These are phyloP conservation scores for Ammospiza maritima DNA, from an alignment of 2,797 vertebrate species.

Conservation along the genomic window DNA sequence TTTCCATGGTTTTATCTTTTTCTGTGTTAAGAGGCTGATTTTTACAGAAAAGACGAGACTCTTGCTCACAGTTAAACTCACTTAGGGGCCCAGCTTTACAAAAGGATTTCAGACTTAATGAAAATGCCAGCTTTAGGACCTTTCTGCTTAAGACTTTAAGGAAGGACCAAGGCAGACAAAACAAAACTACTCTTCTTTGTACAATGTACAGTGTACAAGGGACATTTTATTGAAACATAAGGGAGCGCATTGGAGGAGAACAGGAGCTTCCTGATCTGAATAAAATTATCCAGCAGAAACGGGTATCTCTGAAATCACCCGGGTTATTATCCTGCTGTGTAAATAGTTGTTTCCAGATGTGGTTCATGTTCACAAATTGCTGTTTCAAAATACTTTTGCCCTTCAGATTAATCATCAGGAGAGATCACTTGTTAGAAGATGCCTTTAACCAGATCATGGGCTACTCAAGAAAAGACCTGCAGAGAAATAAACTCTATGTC, in stretches of 20 bases:
- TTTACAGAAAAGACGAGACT: background rate
- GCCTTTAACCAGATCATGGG: constrained; percentile 99
- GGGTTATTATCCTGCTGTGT: background rate
- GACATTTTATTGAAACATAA: background rate
- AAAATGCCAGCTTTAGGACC: background rate
- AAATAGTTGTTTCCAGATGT: background rate
- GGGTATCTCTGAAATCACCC: background rate
- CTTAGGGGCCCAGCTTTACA: background rate
- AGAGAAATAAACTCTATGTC: constrained; percentile 96
- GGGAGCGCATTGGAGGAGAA: background rate
- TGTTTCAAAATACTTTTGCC: constrained; percentile 41
- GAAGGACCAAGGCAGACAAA: background rate
- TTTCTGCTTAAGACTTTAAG: background rate
- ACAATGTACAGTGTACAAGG: background rate
- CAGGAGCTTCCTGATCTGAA: background rate
- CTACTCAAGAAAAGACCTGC: constrained; percentile 96
- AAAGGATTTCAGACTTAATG: background rate
- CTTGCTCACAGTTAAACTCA: background rate
- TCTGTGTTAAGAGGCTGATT: background rate
- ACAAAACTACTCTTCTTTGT: background rate
- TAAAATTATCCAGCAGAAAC: background rate
- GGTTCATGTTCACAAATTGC: background rate
- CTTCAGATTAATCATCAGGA: constrained; percentile 92
- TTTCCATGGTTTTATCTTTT: background rate
- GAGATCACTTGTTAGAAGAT: constrained; percentile 96